Conservation (phyloP, 2,797 vertebrate genomes). For the Pseudopleuronectes americanus region DNA sequence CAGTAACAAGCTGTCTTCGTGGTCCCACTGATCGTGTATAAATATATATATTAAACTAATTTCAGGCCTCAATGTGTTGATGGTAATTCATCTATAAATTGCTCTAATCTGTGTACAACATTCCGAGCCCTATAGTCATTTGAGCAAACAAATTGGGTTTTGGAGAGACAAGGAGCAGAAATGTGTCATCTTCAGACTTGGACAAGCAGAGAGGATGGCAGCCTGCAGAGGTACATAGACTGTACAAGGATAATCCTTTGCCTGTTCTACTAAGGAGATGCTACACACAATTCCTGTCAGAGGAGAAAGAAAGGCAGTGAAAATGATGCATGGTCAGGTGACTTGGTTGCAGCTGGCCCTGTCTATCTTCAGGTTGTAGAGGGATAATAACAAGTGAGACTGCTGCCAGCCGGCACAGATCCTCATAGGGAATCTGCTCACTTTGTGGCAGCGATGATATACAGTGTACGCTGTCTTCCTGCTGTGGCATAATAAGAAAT, state of each 20-base stretch:
- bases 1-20: slow-evolving; percentile 10
- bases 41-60: slow-evolving; percentile 12
- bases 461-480: slow-evolving; percentile 48
- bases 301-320: slow-evolving; percentile 31
- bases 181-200: slow-evolving; percentile 29
- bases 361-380: slow-evolving; percentile 52
- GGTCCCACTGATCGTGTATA: not conserved
- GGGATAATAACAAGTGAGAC: slow-evolving; percentile 57
- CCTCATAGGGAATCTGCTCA: slow-evolving; percentile 45
- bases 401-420: slow-evolving; percentile 57
- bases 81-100: slow-evolving; percentile 30
- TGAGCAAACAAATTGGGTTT: not conserved
- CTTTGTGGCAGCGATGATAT: slow-evolving; percentile 48
- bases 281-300: slow-evolving; percentile 37
- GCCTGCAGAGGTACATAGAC: slow-evolving; percentile 26
- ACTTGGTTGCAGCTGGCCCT: slow-evolving; percentile 57
- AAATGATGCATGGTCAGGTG: slow-evolving; percentile 56
- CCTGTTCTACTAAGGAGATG: slow-evolving; percentile 37
- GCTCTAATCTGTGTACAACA: slow-evolving; percentile 41
- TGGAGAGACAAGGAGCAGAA: slow-evolving; percentile 19
- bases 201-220: not conserved
- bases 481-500: slow-evolving; percentile 57
- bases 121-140: not conserved
- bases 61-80: slow-evolving; percentile 13
- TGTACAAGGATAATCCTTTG: slow-evolving; percentile 38